These are phyloP conservation scores for Hippocampus kuda DNA, from an alignment of 2,797 vertebrate species.

Conservation along the genomic window DNA sequence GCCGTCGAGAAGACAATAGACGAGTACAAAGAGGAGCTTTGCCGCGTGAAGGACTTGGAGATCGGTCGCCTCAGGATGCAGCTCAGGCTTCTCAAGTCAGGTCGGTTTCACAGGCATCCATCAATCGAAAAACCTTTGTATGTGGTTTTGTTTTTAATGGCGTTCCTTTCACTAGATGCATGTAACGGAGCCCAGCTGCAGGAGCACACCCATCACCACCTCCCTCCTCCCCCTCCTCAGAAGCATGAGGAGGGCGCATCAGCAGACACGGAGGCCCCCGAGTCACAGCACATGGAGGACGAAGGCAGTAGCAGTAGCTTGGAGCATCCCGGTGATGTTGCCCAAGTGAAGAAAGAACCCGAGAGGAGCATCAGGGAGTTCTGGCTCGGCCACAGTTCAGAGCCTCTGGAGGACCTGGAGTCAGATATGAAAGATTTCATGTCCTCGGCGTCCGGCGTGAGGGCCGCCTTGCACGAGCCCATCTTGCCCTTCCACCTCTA, in stretches of 20 bases:
- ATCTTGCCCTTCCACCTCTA: constrained; percentile 44
- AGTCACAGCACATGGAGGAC: constrained; percentile 32
- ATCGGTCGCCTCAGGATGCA: constrained; percentile 55
- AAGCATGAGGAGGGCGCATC: constrained; percentile 39
- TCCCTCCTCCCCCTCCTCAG: constrained; percentile 15
- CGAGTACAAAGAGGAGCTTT: constrained; percentile 59
- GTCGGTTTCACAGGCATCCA: constrained; percentile 30
- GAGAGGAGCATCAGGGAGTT: constrained; percentile 41
- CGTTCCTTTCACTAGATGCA: constrained; percentile 18
- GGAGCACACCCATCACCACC: constrained; percentile 34
- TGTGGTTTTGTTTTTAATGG: neutral
- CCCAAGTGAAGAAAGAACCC: constrained; percentile 48
- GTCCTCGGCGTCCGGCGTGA: constrained; percentile 33
- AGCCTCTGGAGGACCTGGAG: constrained; percentile 44
- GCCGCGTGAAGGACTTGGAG: constrained; percentile 55
- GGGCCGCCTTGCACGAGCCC: constrained; percentile 34
- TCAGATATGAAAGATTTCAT: constrained; percentile 55
- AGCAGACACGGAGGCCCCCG: constrained; percentile 27
- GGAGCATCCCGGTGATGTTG: constrained; percentile 32
- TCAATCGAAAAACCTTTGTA: neutral
- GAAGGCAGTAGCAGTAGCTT: constrained; percentile 28
- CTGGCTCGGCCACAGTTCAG: constrained; percentile 44
- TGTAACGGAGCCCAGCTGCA: constrained; percentile 37
- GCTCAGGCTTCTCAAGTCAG: constrained; percentile 53
- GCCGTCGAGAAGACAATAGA: constrained; percentile 55